These are phyloP conservation scores for Corbicula japonica DNA, from an alignment of 2,888 invertebrate species.

Conservation along the genomic window DNA sequence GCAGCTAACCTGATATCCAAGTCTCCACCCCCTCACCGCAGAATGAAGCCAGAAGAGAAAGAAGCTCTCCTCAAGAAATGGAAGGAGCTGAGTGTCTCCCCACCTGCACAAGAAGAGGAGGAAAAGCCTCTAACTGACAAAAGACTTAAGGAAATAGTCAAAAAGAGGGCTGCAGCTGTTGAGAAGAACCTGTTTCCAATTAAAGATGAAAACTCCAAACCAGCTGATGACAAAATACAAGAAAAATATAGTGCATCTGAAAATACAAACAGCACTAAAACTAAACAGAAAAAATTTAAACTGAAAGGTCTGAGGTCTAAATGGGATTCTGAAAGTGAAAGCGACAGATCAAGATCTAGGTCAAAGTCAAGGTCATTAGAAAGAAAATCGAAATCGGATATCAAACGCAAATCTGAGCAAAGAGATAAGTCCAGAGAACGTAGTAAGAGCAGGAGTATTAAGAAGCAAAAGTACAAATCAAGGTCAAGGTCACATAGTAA, in stretches of 20 bases:
- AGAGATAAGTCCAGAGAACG: not conserved
- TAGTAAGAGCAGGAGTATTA: constrained; percentile 4
- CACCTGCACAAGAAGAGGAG: not conserved
- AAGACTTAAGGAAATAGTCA: no score
- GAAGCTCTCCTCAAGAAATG: constrained; percentile 57
- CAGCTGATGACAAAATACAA: constrained; percentile 4
- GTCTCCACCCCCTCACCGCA: constrained; percentile 63
- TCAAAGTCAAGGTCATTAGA: constrained; percentile 36
- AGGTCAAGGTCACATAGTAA: constrained; percentile 22
- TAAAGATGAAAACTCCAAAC: not conserved
- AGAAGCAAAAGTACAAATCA: constrained; percentile 13
- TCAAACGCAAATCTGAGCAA: constrained; percentile 3
- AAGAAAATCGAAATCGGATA: constrained; percentile 5
- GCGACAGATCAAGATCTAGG: constrained; percentile 2
- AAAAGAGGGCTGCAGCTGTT: constrained; percentile 23
- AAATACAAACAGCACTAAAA: not conserved
- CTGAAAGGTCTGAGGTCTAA: constrained; percentile 36
- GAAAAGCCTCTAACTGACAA: not conserved
- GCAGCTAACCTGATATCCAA: constrained; percentile 38
- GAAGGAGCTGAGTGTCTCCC: constrained; percentile 43
- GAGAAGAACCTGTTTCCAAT: constrained; percentile 10
- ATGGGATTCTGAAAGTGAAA: constrained; percentile 45
- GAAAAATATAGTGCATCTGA: not conserved
- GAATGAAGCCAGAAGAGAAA: constrained; percentile 64
- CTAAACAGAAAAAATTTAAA: constrained; percentile 13